Evolutionary conservation across 2,797 vertebrate genomes (phyloP).

Genomic region (Intellagama lesueurii): DNA sequence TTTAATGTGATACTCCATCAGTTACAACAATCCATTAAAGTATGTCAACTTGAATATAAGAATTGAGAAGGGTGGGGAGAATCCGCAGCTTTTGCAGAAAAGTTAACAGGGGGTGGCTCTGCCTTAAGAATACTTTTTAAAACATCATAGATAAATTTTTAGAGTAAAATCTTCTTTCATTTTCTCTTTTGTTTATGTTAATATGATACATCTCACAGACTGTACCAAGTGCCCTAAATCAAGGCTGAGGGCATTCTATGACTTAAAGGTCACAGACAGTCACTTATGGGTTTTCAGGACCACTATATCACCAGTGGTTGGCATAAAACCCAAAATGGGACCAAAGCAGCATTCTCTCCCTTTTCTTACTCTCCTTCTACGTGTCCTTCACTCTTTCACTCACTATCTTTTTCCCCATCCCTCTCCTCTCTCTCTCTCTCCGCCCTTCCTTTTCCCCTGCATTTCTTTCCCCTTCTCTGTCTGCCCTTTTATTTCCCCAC

Average conservation of each 20-base stretch:
- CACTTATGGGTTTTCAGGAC: not conserved
- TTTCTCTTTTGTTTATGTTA: not conserved
- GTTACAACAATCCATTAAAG: constrained; percentile 23
- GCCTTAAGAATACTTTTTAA: not conserved
- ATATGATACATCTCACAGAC: not conserved
- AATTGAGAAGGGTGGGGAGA: not conserved
- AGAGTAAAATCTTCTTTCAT: not conserved
- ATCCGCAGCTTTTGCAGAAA: not conserved
- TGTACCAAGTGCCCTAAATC: not conserved
- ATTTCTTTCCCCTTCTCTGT: not conserved
- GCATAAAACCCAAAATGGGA: not conserved
- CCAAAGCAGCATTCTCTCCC: not conserved
- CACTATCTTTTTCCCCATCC: not conserved
- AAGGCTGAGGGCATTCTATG: not conserved
- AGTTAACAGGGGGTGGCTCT: not conserved
- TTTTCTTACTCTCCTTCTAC: not conserved
- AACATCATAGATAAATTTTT: constrained; percentile 13
- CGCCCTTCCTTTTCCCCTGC: too few relatives aligned
- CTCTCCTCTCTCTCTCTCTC: too few relatives aligned
- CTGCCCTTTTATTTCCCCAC: not conserved
- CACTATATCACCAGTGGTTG: not conserved
- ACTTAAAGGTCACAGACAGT: not conserved
- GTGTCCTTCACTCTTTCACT: not conserved
- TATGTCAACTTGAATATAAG: not conserved
- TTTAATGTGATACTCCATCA: constrained; percentile 25